A percentile compares a stretch with the other conserved stretches of the same genome.
Conservation (phyloP, 2,888 invertebrate species). For the Atrina japonica region DNA sequence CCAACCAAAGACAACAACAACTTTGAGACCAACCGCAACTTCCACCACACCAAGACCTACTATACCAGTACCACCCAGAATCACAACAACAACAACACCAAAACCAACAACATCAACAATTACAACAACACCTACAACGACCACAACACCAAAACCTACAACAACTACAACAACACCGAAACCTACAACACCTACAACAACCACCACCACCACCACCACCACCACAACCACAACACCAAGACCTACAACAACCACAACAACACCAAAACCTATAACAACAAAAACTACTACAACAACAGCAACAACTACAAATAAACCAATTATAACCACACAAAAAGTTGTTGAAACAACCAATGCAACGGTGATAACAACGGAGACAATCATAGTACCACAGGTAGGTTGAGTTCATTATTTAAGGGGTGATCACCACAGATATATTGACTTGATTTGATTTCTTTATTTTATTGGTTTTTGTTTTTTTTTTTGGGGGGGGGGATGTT, state of each 20-base stretch:
- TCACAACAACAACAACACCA: conserved; percentile 33
- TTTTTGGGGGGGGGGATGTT: too few species aligned
- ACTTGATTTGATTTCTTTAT: too few species aligned
- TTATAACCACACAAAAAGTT: conserved; percentile 27
- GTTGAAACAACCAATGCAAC: conserved; percentile 31
- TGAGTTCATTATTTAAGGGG: too few species aligned
- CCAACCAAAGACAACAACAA: conserved; percentile 32
- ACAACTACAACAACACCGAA: conserved; percentile 30
- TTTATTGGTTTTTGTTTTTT: too few species aligned
- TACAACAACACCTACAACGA: conserved; percentile 28
- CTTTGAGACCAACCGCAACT: conserved; percentile 14
- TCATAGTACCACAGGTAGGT: conserved; percentile 21
- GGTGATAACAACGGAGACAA: conserved; percentile 6
- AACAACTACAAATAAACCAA: conserved; percentile 22
- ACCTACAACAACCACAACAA: conserved; percentile 44
- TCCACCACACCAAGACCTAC: conserved; percentile 38
- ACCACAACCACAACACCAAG: conserved; percentile 34
- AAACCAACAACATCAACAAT: conserved; percentile 14
- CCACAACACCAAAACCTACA: conserved; percentile 32
- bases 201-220: conserved; percentile 26
- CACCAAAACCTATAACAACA: conserved; percentile 36
- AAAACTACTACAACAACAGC: conserved; percentile 18
- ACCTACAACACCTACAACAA: conserved; percentile 15
- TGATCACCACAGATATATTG: too few species aligned
- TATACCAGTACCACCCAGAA: conserved; percentile 28